phyloP scores from a whole-genome alignment of 2,888 invertebrate genomes.

The Iphiclides podalirius region DNA sequence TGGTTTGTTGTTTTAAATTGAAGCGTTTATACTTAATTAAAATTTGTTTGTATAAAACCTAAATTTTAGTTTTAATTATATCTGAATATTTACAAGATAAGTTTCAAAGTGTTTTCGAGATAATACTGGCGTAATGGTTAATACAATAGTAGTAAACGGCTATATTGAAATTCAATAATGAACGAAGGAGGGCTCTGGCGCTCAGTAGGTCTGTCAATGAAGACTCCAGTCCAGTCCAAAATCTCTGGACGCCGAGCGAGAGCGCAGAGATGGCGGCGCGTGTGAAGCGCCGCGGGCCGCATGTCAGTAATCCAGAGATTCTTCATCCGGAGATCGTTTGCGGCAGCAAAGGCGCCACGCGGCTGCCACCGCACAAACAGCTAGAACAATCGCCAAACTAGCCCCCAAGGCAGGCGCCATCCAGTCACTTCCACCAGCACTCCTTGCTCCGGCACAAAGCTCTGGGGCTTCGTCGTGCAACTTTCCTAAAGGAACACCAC shows the following conservation, averaged over 20 bases:
- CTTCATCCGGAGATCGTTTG: slow-evolving; percentile 79
- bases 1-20: background rate
- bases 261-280: slow-evolving; percentile 69
- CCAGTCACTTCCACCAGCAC: slow-evolving; percentile 78
- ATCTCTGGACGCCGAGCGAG: slow-evolving; percentile 66
- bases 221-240: slow-evolving; percentile 73
- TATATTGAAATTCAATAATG: slow-evolving; percentile 38
- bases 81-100: slow-evolving; percentile 12
- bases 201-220: slow-evolving; percentile 78
- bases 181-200: slow-evolving; percentile 56
- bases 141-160: slow-evolving; percentile 15
- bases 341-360: slow-evolving; percentile 83
- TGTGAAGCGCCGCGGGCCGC: slow-evolving; percentile 75
- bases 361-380: slow-evolving; percentile 77
- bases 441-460: slow-evolving; percentile 81
- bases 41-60: background rate
- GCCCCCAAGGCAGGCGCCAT: slow-evolving; percentile 82
- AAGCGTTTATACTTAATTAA: background rate
- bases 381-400: slow-evolving; percentile 78
- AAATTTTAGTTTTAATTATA: slow-evolving; percentile 1
- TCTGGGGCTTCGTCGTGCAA: slow-evolving; percentile 89
- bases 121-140: slow-evolving; percentile 12
- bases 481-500: slow-evolving; percentile 66
- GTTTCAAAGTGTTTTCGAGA: slow-evolving; percentile 3
- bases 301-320: slow-evolving; percentile 82